Evolutionary conservation across 2,113 vertebrate species (phyloP).

Genomic region (Tragelaphus imberbis): DNA sequence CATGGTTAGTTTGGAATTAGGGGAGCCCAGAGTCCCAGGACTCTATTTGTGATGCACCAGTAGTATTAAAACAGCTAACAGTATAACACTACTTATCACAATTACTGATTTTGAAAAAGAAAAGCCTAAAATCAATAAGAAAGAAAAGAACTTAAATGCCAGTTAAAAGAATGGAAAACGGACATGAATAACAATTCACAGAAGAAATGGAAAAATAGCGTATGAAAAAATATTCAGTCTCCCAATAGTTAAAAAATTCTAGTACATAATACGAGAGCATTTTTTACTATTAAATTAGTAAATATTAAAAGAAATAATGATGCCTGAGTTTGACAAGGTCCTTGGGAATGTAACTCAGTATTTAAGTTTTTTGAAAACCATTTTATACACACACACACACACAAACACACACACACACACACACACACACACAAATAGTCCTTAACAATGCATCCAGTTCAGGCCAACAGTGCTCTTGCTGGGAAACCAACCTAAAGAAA

Average conservation of each 20-base stretch:
- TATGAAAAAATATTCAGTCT: neutral
- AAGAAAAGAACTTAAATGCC: neutral
- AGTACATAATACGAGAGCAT: neutral
- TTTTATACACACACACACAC: neutral
- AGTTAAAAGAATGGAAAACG: neutral
- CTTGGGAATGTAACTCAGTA: neutral
- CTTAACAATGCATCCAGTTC: neutral
- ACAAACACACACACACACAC: neutral
- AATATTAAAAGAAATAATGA: neutral
- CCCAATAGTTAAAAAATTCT: neutral
- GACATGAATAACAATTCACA: neutral
- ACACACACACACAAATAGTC: neutral
- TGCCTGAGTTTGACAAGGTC: neutral
- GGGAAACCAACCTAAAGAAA: neutral
- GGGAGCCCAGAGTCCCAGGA: neutral
- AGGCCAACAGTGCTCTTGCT: neutral
- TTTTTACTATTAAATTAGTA: neutral
- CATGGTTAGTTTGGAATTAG: neutral
- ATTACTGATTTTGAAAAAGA: neutral
- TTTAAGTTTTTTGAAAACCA: neutral
- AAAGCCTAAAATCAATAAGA: neutral
- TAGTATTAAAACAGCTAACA: neutral
- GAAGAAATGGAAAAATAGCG: neutral
- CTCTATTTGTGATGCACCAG: neutral
- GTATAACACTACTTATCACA: neutral